These are phyloP conservation scores for Parnassius orleans DNA, from an alignment of 2,888 invertebrate genomes.

Conservation along the genomic window DNA sequence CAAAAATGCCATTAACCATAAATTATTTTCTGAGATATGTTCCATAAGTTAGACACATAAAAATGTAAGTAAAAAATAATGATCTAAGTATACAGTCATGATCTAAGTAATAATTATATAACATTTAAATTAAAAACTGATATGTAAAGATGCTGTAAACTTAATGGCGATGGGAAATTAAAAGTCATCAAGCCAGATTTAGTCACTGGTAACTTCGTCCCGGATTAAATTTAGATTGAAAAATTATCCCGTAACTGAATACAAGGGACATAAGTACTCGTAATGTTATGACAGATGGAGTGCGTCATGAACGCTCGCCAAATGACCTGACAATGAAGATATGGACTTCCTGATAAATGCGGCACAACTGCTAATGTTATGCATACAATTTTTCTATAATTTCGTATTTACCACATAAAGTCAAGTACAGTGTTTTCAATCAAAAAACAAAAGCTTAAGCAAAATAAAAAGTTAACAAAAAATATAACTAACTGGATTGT, in stretches of 20 bases:
- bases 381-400: constrained; percentile 30
- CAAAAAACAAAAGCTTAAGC: too few species aligned
- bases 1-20: too few species aligned
- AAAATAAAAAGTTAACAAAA: too few species aligned
- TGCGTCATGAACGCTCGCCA: constrained; percentile 58
- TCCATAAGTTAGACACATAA: too few species aligned
- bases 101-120: background rate
- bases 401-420: too few species aligned
- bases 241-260: constrained; percentile 44
- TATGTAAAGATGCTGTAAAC: background rate
- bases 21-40: too few species aligned
- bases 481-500: too few species aligned
- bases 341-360: constrained; percentile 66
- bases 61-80: background rate
- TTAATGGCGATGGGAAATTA: constrained; percentile 9
- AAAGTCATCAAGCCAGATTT: constrained; percentile 37
- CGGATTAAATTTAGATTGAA: constrained; percentile 42
- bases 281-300: constrained; percentile 63
- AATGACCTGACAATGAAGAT: constrained; percentile 58
- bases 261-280: constrained; percentile 46
- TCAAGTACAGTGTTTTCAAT: too few species aligned
- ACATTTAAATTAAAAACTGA: too few species aligned
- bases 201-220: constrained; percentile 27
- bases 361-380: constrained; percentile 51
- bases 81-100: too few species aligned